Evolutionary conservation across 2,888 invertebrate species (phyloP), one percentile per base, ranked within the genome.

Genomic region (Trissolcus brochymenae): DNA sequence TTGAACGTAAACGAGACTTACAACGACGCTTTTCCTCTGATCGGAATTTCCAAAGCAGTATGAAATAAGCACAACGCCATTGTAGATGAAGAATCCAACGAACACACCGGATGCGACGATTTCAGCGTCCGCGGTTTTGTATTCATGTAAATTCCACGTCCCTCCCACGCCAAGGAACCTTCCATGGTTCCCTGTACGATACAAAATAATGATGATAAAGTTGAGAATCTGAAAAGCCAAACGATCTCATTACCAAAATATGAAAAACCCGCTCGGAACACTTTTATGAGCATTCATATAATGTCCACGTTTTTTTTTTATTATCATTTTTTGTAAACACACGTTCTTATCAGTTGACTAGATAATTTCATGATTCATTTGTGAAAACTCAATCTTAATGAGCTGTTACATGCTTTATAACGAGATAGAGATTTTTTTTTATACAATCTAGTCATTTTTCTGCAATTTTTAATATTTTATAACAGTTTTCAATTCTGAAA

Each of bases 91-190:
- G 89, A 94, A 96, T 14, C 96, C 96, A 6, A 96, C 95, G 81
- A 96, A 94, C 2, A 96, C 94, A 7, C 96, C 96, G 0, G 95
- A 95, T 0, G 96, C 96, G 0, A 96, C 94, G 79, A 96, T 96
- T 91, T 96, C 96, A 14, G 94, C 94, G 84, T 96, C 96, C 0
- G 95, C 93, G 87, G 94, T 95, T 90, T 96, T 96, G 87, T 95
- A 95, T 88, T 96, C 96, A 84, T 96, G 95, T 61, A 96, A 91
- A 90, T 96, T 96, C 96, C 96, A 96, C 16, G 95, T 95, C 66
- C 96, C 96, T 55, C 96, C 96, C 61, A 96, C 94, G 41, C 96
- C 96, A 76, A 96, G 91, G 87, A 96, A 96, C 86, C 93, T 93
- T 2, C 96, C 96, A 9, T 73, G 93, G 90, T 94, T 94, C 9